Evolutionary conservation across 1,140 invertebrate species (phyloP).

Genomic region (Leucophenga varia): DNA sequence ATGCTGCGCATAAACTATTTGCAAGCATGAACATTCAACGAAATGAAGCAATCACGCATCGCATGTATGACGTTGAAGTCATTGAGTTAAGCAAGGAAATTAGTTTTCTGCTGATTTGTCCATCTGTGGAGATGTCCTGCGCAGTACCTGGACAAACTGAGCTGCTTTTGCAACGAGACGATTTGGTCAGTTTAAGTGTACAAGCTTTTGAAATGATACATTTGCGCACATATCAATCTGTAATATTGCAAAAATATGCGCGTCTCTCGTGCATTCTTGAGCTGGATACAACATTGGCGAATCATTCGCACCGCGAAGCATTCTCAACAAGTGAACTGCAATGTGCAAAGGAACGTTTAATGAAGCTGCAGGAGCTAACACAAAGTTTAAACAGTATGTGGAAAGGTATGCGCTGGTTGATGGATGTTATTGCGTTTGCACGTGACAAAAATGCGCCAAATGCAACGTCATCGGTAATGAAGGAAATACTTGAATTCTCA

Average conservation of each 20-base stretch:
- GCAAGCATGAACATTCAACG: constrained; percentile 75
- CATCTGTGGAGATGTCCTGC: constrained; percentile 86
- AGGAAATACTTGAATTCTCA: constrained; percentile 41
- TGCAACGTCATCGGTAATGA: constrained; percentile 33
- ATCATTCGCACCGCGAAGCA: constrained; percentile 89
- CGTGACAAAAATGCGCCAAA: constrained; percentile 68
- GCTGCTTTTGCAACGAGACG: constrained; percentile 74
- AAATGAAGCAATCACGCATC: constrained; percentile 68
- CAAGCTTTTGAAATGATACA: constrained; percentile 90
- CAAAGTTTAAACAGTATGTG: constrained; percentile 80
- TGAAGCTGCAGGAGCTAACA: constrained; percentile 80
- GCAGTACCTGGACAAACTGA: constrained; percentile 85
- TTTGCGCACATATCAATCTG: constrained; percentile 84
- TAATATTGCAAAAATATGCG: constrained; percentile 85
- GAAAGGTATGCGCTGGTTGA: constrained; percentile 92
- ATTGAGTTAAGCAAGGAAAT: constrained; percentile 86
- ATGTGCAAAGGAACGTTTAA: constrained; percentile 79
- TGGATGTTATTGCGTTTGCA: constrained; percentile 91
- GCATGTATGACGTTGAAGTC: constrained; percentile 89
- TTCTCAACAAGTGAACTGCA: constrained; percentile 87
- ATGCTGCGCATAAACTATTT: constrained; percentile 71
- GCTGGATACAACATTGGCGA: constrained; percentile 86
- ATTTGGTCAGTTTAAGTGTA: constrained; percentile 82
- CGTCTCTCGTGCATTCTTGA: constrained; percentile 89
- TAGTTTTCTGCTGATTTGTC: constrained; percentile 86